phyloP scores from a whole-genome alignment of 2,113 vertebrate species.

The Enhydra lutris region DNA sequence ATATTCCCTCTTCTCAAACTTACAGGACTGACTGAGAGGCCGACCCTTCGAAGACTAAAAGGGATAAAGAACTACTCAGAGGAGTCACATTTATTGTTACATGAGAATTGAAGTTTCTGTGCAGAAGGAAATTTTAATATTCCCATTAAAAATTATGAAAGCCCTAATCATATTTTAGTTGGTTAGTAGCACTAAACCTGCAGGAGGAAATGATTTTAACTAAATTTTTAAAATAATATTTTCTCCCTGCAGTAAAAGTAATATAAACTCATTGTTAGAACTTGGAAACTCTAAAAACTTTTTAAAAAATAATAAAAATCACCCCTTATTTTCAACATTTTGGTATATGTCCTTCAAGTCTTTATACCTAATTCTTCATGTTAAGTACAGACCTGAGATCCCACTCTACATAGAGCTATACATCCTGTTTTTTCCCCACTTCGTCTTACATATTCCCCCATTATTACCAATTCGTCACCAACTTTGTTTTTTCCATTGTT shows the following conservation, averaged over 20 bases:
- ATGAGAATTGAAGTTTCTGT: not conserved
- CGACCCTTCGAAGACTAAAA: not conserved
- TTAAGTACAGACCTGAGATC: not conserved
- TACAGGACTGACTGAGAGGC: not conserved
- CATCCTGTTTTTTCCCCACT: not conserved
- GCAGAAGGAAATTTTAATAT: constrained; percentile 2
- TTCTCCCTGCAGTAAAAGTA: not conserved
- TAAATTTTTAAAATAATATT: not conserved
- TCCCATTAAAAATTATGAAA: constrained; percentile 3
- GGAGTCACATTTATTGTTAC: not conserved
- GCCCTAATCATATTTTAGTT: not conserved
- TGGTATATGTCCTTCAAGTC: not conserved
- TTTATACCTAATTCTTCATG: not conserved
- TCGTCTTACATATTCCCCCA: not conserved
- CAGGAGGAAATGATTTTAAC: constrained; percentile 24
- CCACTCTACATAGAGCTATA: not conserved
- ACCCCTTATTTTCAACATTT: not conserved
- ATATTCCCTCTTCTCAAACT: not conserved
- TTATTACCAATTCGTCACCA: not conserved
- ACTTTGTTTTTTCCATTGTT: not conserved
- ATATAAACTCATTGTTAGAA: not conserved
- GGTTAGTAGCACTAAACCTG: not conserved
- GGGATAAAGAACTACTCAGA: not conserved
- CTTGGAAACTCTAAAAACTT: not conserved
- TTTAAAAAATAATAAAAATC: not conserved